Base-by-base conservation (phyloP, 2,888 invertebrate species). In the Acleris holmiana region DNA sequence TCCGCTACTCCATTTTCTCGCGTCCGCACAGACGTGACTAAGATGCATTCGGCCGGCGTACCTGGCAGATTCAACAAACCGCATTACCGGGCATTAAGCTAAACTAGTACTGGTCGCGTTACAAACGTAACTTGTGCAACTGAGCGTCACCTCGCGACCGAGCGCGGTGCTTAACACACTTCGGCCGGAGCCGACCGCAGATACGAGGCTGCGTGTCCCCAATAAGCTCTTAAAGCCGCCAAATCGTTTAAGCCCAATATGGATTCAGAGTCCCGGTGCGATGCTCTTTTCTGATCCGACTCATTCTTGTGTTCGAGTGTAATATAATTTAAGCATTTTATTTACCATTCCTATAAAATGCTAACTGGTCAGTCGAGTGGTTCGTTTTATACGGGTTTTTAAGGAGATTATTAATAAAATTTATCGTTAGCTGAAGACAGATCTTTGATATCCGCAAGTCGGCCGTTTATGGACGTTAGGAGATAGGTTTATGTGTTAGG, bases 1-100 rank as follows among this genome's bases (percentile, higher is more conserved):
- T 75, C 74, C 74, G 76, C 75, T 78, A 77, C 86, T 88, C 82
- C 80, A 82, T 84, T 82, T 83, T 79, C 73, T 72, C 72, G 76
- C 51, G 47, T 41, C 61, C 68, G 70, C 71, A 68, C 67, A 72
- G 76, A 78, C 79, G 77, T 80, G 82, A 84, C 82, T 77, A 73
- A 82, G 82, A 85, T 80, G 78, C 79, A 83, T 85, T 80, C 72
- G 73, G 69, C 69, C 58, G 73, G 69, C 73, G 73, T 82, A 84
- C 81, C 82, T 83, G 80, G 60, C 67, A 69, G 66, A 79, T 70
- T 79, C 82, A 74, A 74, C 76, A 76, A 76, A 76, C 83, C 71
- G 56, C 51, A 59, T 62, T 48, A 57, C 61, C 29, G 25, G 40
- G 48, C 47, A 29, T 29, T 48, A 47, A 46, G 50, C 15, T 41